Percentiles rank a stretch among this genome's conserved stretches.
Evolutionary conservation across 53 echinoderm and acorn worm species (phyloP).

Genomic region (Paracentrotus lividus): DNA sequence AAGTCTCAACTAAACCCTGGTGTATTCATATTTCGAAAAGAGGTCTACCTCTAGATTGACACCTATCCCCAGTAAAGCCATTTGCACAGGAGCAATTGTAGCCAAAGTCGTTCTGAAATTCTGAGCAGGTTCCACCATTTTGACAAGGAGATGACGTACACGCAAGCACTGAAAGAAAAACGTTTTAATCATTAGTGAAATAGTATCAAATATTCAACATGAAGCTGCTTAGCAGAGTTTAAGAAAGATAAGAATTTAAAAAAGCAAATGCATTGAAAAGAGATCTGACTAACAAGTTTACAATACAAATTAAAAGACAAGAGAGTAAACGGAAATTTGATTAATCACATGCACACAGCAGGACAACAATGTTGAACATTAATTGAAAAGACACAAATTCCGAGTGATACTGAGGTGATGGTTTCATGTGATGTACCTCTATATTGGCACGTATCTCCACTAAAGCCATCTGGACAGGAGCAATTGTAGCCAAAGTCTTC

Average conservation of each 20-base stretch:
- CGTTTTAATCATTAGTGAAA: not conserved
- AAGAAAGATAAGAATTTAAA: not conserved
- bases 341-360: not conserved
- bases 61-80: constrained; percentile 49
- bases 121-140: constrained; percentile 67
- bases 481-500: constrained; percentile 60
- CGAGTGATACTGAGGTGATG: no score
- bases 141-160: constrained; percentile 64
- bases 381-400: not conserved
- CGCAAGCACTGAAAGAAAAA: constrained; percentile 6
- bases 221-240: not conserved
- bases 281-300: no score
- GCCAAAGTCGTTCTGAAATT: constrained; percentile 34
- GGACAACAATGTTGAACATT: not conserved
- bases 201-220: not conserved
- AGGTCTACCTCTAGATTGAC: constrained; percentile 53
- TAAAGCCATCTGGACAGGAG: constrained; percentile 28
- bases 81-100: constrained; percentile 47
- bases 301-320: no score
- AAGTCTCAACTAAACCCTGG: no score
- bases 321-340: no score
- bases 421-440: constrained; percentile 62
- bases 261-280: not conserved
- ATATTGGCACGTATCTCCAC: not conserved
- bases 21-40: no score